phyloP scores from a whole-genome alignment of 2,888 invertebrate genomes.

The Troglohyphantes excavatus region DNA sequence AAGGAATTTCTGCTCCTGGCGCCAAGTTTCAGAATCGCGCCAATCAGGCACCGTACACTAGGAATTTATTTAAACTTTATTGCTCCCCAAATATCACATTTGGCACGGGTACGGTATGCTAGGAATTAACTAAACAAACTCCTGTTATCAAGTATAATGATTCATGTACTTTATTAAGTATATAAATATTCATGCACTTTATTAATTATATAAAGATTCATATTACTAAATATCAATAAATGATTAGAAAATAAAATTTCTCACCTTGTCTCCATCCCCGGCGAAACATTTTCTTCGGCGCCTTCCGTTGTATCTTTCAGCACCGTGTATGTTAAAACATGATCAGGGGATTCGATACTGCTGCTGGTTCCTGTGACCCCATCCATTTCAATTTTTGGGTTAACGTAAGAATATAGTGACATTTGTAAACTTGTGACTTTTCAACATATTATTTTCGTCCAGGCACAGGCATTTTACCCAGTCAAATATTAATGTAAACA shows the following conservation, averaged over 20 bases:
- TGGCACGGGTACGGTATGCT: too few relatives aligned
- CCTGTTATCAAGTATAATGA: too few relatives aligned
- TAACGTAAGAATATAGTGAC: conserved; percentile 41
- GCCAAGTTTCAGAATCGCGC: too few relatives aligned
- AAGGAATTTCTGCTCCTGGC: too few relatives aligned
- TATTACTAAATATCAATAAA: background rate
- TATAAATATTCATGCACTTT: too few relatives aligned
- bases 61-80: too few relatives aligned
- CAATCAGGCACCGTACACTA: too few relatives aligned
- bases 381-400: conserved; percentile 67
- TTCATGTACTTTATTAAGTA: too few relatives aligned
- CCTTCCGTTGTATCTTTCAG: conserved; percentile 68
- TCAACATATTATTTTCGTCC: conserved; percentile 20
- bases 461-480: background rate
- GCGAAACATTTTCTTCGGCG: conserved; percentile 66
- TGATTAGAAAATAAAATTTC: background rate
- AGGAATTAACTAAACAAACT: too few relatives aligned
- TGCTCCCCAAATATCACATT: too few relatives aligned
- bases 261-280: conserved; percentile 66
- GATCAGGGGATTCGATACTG: conserved; percentile 67
- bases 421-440: conserved; percentile 11
- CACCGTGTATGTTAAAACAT: conserved; percentile 66
- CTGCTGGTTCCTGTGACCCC: conserved; percentile 66
- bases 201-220: too few relatives aligned
- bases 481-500: conserved; percentile 4